Percentiles rank a stretch among this genome's conserved stretches.
Conservation (phyloP, 92 coral and sea anemone genomes). For the Porites rus region DNA sequence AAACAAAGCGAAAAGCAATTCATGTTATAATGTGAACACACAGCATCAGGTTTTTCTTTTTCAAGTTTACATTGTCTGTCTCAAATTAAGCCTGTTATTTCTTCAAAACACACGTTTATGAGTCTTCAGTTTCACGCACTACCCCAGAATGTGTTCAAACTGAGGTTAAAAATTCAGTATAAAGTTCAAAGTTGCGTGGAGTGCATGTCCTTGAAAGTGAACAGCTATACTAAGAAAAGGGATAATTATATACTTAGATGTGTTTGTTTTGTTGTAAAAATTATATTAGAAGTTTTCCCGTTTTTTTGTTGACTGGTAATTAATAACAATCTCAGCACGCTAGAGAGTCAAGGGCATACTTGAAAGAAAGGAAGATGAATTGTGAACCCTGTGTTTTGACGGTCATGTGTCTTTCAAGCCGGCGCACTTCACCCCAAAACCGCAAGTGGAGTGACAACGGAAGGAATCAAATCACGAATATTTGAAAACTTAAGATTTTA, state of each 20-base stretch:
- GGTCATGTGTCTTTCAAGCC: background rate
- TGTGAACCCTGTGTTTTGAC: background rate
- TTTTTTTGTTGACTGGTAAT: background rate
- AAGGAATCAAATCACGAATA: background rate
- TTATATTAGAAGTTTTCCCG: background rate
- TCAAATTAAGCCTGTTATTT: too few relatives aligned
- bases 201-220: too few relatives aligned
- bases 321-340: conserved; percentile 16
- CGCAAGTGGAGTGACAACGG: background rate
- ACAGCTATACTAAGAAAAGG: background rate
- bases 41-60: background rate
- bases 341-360: background rate
- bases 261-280: background rate
- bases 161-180: too few relatives aligned
- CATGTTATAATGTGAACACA: background rate
- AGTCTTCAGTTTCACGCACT: too few relatives aligned
- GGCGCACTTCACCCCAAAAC: background rate
- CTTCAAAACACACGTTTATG: too few relatives aligned
- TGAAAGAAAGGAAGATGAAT: background rate
- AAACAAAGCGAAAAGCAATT: background rate
- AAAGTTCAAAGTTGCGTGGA: background rate
- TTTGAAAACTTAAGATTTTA: background rate
- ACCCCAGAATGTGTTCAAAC: too few relatives aligned
- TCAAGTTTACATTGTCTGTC: background rate
- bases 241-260: background rate